phyloP scores from a whole-genome alignment of 2,113 vertebrate species.

The Heterotilapia buettikoferi region DNA sequence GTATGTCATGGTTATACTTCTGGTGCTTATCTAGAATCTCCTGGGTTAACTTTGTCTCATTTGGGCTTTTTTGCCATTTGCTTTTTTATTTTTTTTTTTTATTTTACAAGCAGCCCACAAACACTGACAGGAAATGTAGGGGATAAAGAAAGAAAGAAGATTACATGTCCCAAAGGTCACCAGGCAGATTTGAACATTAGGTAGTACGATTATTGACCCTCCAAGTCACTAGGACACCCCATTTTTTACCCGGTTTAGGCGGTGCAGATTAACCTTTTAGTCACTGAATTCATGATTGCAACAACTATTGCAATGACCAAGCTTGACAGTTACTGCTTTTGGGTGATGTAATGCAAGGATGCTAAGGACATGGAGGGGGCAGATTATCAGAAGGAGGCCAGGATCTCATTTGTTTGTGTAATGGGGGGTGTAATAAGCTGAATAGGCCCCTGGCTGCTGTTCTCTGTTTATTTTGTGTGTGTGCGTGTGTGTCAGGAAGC shows the following conservation, averaged over 20 bases:
- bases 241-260: not conserved
- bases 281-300: not conserved
- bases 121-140: not conserved
- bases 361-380: slow-evolving; percentile 27
- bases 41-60: not conserved
- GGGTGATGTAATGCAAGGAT: slow-evolving; percentile 49
- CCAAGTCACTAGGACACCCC: not conserved
- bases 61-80: not conserved
- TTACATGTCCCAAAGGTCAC: not conserved
- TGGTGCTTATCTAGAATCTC: not conserved
- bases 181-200: not conserved
- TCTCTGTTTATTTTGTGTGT: slow-evolving; percentile 35
- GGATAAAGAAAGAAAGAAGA: not conserved
- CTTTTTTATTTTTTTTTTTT: not conserved
- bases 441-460: slow-evolving; percentile 48
- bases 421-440: slow-evolving; percentile 64
- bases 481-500: not conserved
- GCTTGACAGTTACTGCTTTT: slow-evolving; percentile 36
- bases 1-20: not conserved
- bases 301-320: not conserved
- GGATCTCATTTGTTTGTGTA: slow-evolving; percentile 68
- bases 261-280: not conserved
- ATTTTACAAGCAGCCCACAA: not conserved
- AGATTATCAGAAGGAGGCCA: slow-evolving; percentile 53
- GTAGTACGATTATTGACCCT: not conserved